Conservation (phyloP, 2,888 invertebrate species). For the Subacronicta megacephala region DNA sequence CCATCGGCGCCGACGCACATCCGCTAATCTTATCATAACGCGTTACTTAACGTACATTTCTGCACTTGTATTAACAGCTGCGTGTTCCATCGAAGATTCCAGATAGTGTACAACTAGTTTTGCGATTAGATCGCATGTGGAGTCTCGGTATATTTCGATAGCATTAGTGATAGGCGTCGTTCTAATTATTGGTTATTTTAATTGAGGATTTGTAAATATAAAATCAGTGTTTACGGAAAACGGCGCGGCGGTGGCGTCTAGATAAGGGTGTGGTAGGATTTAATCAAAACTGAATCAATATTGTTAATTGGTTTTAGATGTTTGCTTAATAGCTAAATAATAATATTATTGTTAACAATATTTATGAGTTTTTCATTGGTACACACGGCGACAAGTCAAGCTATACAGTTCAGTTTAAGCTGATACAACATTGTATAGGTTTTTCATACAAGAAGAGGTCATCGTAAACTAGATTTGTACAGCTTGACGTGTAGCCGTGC, state of each 20-base stretch:
- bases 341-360: slow-evolving; percentile 4
- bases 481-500: no score
- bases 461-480: no score
- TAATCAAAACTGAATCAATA: slow-evolving; percentile 24
- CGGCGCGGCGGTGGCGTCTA: no score
- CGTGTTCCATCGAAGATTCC: slow-evolving; percentile 65
- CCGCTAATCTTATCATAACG: slow-evolving; percentile 72
- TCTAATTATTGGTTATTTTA: slow-evolving; percentile 42
- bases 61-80: slow-evolving; percentile 71
- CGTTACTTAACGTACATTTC: slow-evolving; percentile 72
- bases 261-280: slow-evolving; percentile 28
- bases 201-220: slow-evolving; percentile 32
- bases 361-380: background rate
- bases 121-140: slow-evolving; percentile 67
- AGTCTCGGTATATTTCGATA: slow-evolving; percentile 59
- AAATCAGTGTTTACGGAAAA: slow-evolving; percentile 37
- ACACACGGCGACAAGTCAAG: no score
- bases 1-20: slow-evolving; percentile 66
- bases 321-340: slow-evolving; percentile 7
- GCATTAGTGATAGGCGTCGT: slow-evolving; percentile 31
- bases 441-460: no score
- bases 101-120: slow-evolving; percentile 72
- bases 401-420: no score
- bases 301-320: slow-evolving; percentile 22
- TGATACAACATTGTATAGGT: no score